These are phyloP conservation scores for Anoplolepis gracilipes DNA, from an alignment of 1,140 invertebrate species.

Conservation along the genomic window DNA sequence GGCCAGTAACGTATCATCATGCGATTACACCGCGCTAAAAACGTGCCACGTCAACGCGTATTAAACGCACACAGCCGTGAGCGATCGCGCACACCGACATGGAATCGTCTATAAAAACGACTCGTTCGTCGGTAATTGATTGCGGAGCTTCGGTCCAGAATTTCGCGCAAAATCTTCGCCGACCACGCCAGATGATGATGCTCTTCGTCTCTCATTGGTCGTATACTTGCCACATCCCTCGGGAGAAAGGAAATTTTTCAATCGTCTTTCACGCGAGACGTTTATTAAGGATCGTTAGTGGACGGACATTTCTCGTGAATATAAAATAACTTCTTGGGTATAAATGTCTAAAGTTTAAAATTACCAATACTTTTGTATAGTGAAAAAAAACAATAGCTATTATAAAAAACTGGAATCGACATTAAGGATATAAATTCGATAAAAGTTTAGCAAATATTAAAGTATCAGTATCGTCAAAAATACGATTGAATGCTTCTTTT, in stretches of 20 bases:
- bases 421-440: not conserved
- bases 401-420: not conserved
- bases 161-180: conserved; percentile 16
- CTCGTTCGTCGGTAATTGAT: conserved; percentile 48
- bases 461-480: not conserved
- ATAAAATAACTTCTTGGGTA: not conserved
- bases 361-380: not conserved
- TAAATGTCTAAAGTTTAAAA: not conserved
- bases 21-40: conserved; percentile 60
- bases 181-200: not conserved
- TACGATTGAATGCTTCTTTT: not conserved
- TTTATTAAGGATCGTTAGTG: not conserved
- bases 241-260: conserved; percentile 7
- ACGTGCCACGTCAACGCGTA: conserved; percentile 58
- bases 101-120: conserved; percentile 44
- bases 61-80: conserved; percentile 56
- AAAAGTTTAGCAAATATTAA: no score
- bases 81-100: conserved; percentile 34
- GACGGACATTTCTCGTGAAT: not conserved
- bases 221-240: not conserved
- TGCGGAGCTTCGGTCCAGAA: conserved; percentile 25
- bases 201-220: conserved; percentile 40
- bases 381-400: not conserved
- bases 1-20: conserved; percentile 55
- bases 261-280: not conserved